A percentile compares a stretch with the other conserved stretches of the same genome.
Conservation (phyloP, 2,888 invertebrate species). For the Drosophila ezoana region DNA sequence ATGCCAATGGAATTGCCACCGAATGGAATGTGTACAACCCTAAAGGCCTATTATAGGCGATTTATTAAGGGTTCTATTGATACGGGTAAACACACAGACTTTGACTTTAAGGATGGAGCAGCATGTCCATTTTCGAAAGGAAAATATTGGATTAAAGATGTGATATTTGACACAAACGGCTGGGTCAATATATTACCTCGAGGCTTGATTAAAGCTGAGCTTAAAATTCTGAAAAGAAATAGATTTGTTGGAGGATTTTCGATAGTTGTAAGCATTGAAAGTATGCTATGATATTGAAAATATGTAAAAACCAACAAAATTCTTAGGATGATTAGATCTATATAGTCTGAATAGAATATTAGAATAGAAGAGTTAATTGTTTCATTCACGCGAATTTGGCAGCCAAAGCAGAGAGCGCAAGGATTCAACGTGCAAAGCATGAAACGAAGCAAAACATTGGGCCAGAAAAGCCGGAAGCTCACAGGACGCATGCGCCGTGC, state of each 20-base stretch:
- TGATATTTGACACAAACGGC: slow-evolving; percentile 42
- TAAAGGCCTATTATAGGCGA: slow-evolving; percentile 47
- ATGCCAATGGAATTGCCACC: slow-evolving; percentile 53
- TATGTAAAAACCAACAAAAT: not conserved
- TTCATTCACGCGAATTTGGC: slow-evolving; percentile 58
- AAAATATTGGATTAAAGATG: slow-evolving; percentile 51
- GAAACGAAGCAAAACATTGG: slow-evolving; percentile 61
- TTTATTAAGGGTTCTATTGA: slow-evolving; percentile 47
- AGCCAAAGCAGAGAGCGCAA: slow-evolving; percentile 48
- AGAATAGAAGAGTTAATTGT: not conserved
- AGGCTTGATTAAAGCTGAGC: slow-evolving; percentile 50
- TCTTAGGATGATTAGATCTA: not conserved
- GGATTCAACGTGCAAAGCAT: slow-evolving; percentile 38
- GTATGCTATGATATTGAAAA: not conserved
- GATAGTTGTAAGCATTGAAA: slow-evolving; percentile 43
- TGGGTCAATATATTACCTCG: slow-evolving; percentile 62
- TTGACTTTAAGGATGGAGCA: slow-evolving; percentile 54
- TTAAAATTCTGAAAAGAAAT: slow-evolving; percentile 36
- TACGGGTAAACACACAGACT: slow-evolving; percentile 45
- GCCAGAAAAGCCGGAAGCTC: slow-evolving; percentile 65
- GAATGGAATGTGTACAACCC: slow-evolving; percentile 40
- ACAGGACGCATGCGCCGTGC: slow-evolving; percentile 51
- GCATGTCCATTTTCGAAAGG: slow-evolving; percentile 61
- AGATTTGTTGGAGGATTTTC: slow-evolving; percentile 39
- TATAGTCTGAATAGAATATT: not conserved